Evolutionary conservation across 2,113 vertebrate genomes (phyloP).

Genomic region (Gymnogyps californianus): DNA sequence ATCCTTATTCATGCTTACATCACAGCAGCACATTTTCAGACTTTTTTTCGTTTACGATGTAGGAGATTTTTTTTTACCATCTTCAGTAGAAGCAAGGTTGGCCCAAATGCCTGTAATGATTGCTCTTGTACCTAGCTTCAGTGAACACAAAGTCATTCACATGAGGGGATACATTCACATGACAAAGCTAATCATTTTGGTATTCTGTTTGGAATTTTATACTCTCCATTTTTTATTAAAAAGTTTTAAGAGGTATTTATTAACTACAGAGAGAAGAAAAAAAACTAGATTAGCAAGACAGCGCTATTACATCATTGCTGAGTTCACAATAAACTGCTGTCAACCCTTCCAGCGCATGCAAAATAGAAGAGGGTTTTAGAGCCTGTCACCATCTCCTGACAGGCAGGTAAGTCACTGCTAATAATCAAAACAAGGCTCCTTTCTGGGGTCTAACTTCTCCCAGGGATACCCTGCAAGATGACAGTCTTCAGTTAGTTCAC

Average conservation of each 20-base stretch:
- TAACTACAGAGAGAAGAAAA: neutral
- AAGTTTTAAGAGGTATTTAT: neutral
- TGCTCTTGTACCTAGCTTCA: neutral
- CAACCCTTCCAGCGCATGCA: neutral
- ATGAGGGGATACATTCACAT: neutral
- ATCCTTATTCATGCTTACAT: neutral
- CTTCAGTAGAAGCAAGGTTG: neutral
- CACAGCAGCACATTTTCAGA: neutral
- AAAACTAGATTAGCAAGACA: neutral
- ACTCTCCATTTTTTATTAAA: neutral
- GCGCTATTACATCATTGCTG: neutral
- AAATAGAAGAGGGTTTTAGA: constrained; percentile 13
- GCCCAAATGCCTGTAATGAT: neutral
- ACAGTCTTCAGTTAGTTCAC: neutral
- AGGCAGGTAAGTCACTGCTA: neutral
- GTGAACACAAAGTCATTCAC: neutral
- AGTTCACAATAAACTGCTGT: constrained; percentile 8
- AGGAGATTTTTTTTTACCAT: neutral
- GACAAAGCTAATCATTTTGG: neutral
- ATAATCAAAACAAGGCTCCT: constrained; percentile 11
- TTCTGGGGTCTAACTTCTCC: neutral
- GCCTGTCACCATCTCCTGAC: constrained; percentile 6
- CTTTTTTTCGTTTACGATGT: neutral
- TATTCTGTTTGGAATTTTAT: neutral
- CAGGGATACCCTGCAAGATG: neutral